Percentiles rank a stretch among this genome's conserved stretches.
phyloP scores from a whole-genome alignment of 1,140 invertebrate genomes.

The Rhynchophorus ferrugineus region DNA sequence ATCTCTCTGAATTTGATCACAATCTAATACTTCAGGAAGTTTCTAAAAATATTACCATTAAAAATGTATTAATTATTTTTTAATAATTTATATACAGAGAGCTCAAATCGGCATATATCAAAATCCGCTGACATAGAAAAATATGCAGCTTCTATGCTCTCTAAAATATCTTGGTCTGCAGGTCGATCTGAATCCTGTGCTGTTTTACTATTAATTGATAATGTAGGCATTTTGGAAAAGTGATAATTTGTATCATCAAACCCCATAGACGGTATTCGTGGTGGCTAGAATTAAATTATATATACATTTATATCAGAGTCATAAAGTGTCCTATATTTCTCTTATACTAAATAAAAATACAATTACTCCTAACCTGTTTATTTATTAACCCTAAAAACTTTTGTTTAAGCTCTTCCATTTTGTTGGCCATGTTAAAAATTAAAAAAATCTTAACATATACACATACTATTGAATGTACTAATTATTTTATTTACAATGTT shows the following conservation, averaged over 20 bases:
- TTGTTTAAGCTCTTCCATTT: constrained; percentile 48
- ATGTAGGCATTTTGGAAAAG: constrained; percentile 32
- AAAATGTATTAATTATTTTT: background rate
- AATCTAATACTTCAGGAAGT: constrained; percentile 55
- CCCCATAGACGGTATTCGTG: constrained; percentile 50
- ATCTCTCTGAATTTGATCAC: constrained; percentile 58
- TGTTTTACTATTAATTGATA: constrained; percentile 38
- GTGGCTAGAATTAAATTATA: constrained; percentile 31
- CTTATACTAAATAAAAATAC: constrained; percentile 5
- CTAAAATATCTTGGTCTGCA: constrained; percentile 67
- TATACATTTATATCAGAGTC: constrained; percentile 4
- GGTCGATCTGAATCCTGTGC: constrained; percentile 44
- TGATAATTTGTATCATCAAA: constrained; percentile 46
- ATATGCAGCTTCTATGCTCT: constrained; percentile 62
- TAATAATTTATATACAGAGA: constrained; percentile 44
- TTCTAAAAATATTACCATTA: too few species aligned
- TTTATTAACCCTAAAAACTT: constrained; percentile 47
- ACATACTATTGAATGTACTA: background rate
- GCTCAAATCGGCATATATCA: constrained; percentile 60
- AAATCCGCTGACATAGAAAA: constrained; percentile 52
- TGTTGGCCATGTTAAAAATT: constrained; percentile 34
- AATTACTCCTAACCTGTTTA: constrained; percentile 43
- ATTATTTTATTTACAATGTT: background rate
- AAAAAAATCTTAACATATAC: background rate
- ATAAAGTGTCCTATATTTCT: background rate